Conservation (phyloP, 2,113 vertebrate species). For the Tychaedon coryphoeus region DNA sequence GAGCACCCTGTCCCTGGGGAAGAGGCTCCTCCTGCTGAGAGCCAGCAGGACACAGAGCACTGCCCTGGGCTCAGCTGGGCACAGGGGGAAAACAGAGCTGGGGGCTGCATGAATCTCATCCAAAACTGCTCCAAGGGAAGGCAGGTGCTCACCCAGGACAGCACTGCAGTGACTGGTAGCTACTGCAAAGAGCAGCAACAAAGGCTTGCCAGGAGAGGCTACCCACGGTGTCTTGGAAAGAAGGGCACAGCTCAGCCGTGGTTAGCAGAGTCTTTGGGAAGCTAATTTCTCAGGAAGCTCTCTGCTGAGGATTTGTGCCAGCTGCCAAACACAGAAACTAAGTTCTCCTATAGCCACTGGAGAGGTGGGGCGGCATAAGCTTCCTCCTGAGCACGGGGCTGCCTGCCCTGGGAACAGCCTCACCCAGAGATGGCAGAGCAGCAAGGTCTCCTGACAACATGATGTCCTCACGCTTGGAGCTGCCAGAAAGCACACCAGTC, state of each 20-base stretch:
- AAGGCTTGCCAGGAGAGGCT: neutral
- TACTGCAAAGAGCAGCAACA: neutral
- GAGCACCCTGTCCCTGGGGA: neutral
- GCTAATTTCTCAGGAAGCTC: neutral
- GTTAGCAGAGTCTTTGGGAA: neutral
- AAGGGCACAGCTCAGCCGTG: neutral
- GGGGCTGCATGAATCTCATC: neutral
- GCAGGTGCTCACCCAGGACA: neutral
- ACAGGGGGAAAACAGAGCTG: neutral
- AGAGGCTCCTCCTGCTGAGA: neutral
- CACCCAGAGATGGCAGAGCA: neutral
- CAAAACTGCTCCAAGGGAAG: neutral
- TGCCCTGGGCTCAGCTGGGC: fast-evolving
- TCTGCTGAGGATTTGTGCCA: neutral
- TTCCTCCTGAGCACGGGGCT: neutral
- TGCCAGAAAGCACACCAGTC: neutral
- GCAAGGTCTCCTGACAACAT: neutral
- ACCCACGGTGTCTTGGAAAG: neutral
- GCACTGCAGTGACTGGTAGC: neutral
- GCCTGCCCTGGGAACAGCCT: neutral
- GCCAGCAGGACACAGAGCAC: neutral
- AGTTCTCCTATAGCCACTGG: neutral
- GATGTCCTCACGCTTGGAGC: neutral
- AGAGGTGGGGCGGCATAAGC: neutral
- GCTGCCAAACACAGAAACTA: neutral